Conservation (phyloP, 1,140 invertebrate genomes). For the Chlorops oryzae region DNA sequence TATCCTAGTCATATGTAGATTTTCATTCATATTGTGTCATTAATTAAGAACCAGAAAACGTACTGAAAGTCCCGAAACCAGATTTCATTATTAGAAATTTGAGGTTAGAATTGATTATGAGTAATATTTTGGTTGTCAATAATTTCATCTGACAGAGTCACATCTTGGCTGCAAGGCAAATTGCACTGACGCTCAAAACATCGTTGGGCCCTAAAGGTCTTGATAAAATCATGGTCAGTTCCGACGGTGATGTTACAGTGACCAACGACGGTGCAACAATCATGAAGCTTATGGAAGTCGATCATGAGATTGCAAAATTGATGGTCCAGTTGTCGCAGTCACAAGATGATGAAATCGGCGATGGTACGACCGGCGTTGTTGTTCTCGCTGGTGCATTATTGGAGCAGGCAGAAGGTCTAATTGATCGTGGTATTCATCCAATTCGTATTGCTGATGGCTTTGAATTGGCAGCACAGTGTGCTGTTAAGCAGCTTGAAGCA, state of each 20-base stretch:
- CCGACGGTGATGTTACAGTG: conserved; percentile 97
- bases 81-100: neutral
- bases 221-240: conserved; percentile 93
- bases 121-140: too few relatives aligned
- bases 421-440: conserved; percentile 97
- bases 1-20: too few relatives aligned
- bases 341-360: conserved; percentile 99
- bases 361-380: conserved; percentile 99
- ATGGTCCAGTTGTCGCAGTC: conserved; percentile 98
- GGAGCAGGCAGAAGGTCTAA: conserved; percentile 87
- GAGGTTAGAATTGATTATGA: neutral
- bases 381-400: conserved; percentile 78
- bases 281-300: conserved; percentile 97
- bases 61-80: neutral
- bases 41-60: neutral
- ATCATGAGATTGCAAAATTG: conserved; percentile 96
- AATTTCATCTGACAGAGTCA: conserved; percentile 77
- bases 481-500: conserved; percentile 78
- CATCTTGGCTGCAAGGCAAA: conserved; percentile 88
- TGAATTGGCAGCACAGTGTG: conserved; percentile 90
- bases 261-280: conserved; percentile 99
- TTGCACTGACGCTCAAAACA: conserved; percentile 83
- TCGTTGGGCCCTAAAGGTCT: conserved; percentile 96
- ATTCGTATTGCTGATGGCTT: conserved; percentile 98
- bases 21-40: too few relatives aligned